Base-by-base conservation (phyloP, 2,888 invertebrate genomes). In the Danaus chrysippus region DNA sequence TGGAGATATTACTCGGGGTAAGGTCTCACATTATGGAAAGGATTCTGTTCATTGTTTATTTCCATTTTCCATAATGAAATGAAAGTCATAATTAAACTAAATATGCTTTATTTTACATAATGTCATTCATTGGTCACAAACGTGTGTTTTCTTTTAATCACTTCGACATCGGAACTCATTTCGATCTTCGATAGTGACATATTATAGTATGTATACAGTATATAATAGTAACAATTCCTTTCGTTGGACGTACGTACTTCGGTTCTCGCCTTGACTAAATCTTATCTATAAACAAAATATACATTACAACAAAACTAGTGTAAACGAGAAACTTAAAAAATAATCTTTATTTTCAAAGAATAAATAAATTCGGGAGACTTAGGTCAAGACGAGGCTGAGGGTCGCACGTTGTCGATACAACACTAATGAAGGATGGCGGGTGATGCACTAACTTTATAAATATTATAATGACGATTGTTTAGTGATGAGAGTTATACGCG, bases 71-170 rank as follows among this genome's bases (percentile, higher is more conserved):
- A 34, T 49, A 81, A 76, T 75, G 64, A 81, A 82, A 80, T 66
- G 66, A 66, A 62, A 34, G 11, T 43, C 57, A 68, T 76, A 75
- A 78, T 86, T 87, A 88, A 90, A 90, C 87, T 89, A 89, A 88
- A 84, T 85, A 85, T 87, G 87, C 86, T 90, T 89, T 90, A 90
- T 89, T 90, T 86, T 85, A 87, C 85, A 87, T 87, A 82, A 82
- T 83, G 86, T 87, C 87, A 86, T 82, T 84, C 83, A 85, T 87
- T 88, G 87, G 86, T 88, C 87, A 86, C 83, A 84, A 82, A 84
- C 81, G 82, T 78, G 83, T 85, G n/a, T 76, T 79, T 34, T 34
- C 0, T 34, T 34, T 34, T 34, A 34, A 34, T 79, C 84, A 83
- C 82, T 82, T 79, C 77, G 81, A 82, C 82, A 77, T 76, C 77